These are phyloP conservation scores for Corythoichthys intestinalis DNA, from an alignment of 2,113 vertebrate genomes.

Conservation along the genomic window DNA sequence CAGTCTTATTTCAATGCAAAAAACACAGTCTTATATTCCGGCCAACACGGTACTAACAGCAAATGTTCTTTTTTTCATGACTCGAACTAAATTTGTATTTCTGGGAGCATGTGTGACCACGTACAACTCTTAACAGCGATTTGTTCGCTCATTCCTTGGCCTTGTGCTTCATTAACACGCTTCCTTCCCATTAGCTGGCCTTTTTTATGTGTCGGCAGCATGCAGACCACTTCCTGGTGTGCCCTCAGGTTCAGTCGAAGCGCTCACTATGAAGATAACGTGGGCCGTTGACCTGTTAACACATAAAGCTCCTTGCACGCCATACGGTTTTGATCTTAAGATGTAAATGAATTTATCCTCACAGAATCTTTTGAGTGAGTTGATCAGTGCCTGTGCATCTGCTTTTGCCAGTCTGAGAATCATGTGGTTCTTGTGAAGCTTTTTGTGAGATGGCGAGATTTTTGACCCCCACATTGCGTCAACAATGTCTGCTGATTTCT, in stretches of 20 bases:
- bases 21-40: too few species aligned
- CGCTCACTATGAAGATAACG: constrained; percentile 34
- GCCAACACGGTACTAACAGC: too few species aligned
- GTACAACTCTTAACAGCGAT: too few species aligned
- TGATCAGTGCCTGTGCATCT: constrained; percentile 28
- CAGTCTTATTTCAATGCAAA: too few species aligned
- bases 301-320: constrained; percentile 3
- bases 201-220: constrained; percentile 44
- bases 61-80: background rate
- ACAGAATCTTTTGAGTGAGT: background rate
- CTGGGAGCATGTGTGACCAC: background rate
- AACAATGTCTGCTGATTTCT: constrained; percentile 14
- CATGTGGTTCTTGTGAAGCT: constrained; percentile 29
- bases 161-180: constrained; percentile 29
- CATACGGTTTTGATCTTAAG: constrained; percentile 23
- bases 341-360: constrained; percentile 16
- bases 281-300: constrained; percentile 16
- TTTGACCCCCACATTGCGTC: constrained; percentile 10
- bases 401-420: background rate
- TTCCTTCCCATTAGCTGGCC: constrained; percentile 44
- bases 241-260: constrained; percentile 10
- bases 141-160: constrained; percentile 4
- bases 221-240: constrained; percentile 48
- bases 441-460: constrained; percentile 23
- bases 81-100: background rate